Base-by-base conservation (phyloP, 1,140 invertebrate species). In the Zaprionus taronus region DNA sequence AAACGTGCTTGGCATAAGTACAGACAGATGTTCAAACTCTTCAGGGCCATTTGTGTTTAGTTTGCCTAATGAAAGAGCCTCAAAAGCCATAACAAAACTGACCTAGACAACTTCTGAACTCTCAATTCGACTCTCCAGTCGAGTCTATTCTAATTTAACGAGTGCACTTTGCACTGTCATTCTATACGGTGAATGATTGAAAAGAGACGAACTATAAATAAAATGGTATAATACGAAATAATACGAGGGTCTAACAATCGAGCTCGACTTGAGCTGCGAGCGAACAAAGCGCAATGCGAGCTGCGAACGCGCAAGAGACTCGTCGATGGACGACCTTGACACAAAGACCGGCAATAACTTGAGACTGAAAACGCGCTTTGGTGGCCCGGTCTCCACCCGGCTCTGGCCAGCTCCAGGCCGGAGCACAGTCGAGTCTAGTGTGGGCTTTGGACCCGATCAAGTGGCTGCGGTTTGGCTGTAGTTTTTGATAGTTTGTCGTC, bases 281-380 rank as follows among this genome's bases (percentile, higher is more conserved):
- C 12, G 38, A 28, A 49, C 51, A 57, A 63, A 34, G 14, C 56
- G 41, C 20, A 44, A 22, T 15, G 24, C 17, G n/a, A 47, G 26
- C 53, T 34, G 62, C 51, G 24, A 47, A 64, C 14, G 17, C 26
- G 28, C 36, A 14, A 67, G 61, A 72, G 38, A 53, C 38, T 31
- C 63, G 55, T 22, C n/a, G 36, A 51, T 63, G 77, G 77, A 58
- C 84, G 85, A 90, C 85, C 85, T 90, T 90, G 85, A 90, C 85
- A 90, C 85, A 90, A 90, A 91, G 85, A 91, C 86, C 86, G 85
- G 81, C 85, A 90, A 90, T 70, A 61, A 77, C 53, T 80, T 82
- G 17, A 55, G 49, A 57, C 71, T 72, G 24, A 51, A 74, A 74
- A 31, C n/a, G 41, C 14, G 72, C 51, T 68, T 60, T 65, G 76